phyloP scores from a whole-genome alignment of 2,888 invertebrate species.

The Dicranocentrus wangi region DNA sequence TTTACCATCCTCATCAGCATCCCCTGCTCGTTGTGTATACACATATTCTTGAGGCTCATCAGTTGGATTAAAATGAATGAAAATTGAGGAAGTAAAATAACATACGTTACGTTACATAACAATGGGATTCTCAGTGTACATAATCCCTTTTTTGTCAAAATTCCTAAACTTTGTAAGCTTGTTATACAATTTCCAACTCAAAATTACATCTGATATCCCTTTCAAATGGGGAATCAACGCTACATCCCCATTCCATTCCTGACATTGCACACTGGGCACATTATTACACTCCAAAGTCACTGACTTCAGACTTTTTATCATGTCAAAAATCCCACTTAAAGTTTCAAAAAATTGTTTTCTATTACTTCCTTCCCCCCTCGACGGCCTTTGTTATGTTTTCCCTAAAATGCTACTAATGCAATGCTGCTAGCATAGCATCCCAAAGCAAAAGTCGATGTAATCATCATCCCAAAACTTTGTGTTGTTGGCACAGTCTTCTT shows the following conservation, averaged over 20 bases:
- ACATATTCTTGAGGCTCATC: neutral
- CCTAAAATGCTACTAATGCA: neutral
- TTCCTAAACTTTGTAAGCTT: slow-evolving; percentile 8
- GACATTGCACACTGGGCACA: no score
- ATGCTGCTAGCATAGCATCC: no score
- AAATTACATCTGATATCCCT: slow-evolving; percentile 13
- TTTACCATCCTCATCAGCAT: no score
- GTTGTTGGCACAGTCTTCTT: no score
- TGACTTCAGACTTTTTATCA: neutral
- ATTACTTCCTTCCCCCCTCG: slow-evolving; percentile 11
- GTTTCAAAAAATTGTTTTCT: neutral
- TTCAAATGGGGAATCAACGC: no score
- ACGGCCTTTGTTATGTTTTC: neutral
- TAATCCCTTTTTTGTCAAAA: neutral
- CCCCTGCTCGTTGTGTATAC: no score
- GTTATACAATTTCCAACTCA: neutral
- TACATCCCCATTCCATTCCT: no score
- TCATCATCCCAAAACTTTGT: no score
- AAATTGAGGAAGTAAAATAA: neutral
- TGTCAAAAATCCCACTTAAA: no score
- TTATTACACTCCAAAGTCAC: slow-evolving; percentile 2
- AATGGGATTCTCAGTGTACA: neutral
- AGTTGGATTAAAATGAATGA: slow-evolving; percentile 10
- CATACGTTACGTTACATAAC: neutral
- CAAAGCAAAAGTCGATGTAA: no score